Evolutionary conservation across 2,113 vertebrate genomes (phyloP), one percentile per base, ranked within the genome.

Genomic region (Coryphaenoides rupestris): DNA sequence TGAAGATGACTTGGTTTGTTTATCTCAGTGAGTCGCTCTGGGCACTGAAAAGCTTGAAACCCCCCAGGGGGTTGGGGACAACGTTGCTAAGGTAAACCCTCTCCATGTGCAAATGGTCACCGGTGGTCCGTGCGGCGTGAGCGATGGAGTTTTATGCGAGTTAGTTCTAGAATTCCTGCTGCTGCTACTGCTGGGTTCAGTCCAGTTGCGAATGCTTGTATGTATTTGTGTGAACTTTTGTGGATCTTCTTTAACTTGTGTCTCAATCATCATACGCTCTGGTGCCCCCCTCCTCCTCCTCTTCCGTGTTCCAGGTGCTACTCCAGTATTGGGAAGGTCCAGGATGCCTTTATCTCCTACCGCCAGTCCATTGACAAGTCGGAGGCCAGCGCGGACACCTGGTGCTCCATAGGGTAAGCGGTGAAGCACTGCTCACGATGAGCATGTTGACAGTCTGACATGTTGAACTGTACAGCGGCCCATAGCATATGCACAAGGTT

Each of bases 301-400:
- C 19, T n/a, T n/a, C n/a, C n/a, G n/a, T 66, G 60, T 46, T 77
- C 60, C 75, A 98, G 96, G 95, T 99, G 96, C 92, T 99, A 96
- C 89, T 98, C 96, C 90, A 99, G 95, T 93, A 98, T 99, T 90
- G 96, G 96, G 84, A 99, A 99, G 92, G 96, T 99, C 90, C 96
- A 99, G 89, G 96, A 99, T 95, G 96, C 96, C 84, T 99, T 99
- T 91, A 95, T 99, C 92, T 99, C 96, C 78, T 99, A 99, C 76
- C 93, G 96, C 82, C 96, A 99, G 86, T 99, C 96, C 88, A 99
- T 99, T 81, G 96, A 99, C 90, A 99, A 99, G 90, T 99, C 96
- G 13, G 96, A 99, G 92, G 96, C 96, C 89, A 99, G 96, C 86
- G 96, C 96, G 81, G 96, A 99, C 91, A 99, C 96, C 75, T 99